Evolutionary conservation across 2,888 invertebrate genomes (phyloP).

Genomic region (Lochmaea capreae): DNA sequence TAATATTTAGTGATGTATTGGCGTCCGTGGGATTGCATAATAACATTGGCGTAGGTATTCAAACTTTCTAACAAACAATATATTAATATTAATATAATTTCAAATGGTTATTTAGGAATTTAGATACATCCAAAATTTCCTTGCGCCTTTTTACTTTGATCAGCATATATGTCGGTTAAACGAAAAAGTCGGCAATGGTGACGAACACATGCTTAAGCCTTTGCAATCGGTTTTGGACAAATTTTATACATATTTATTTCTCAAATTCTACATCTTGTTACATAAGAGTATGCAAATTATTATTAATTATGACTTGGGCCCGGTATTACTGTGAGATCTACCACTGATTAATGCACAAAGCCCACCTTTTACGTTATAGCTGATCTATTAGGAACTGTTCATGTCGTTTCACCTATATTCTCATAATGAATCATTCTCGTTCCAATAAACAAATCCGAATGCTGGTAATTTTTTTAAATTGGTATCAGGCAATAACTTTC

Average conservation of each 20-base stretch:
- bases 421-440: slow-evolving; percentile 30
- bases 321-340: neutral
- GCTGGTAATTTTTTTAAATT: slow-evolving; percentile 4
- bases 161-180: no score
- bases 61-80: neutral
- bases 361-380: slow-evolving; percentile 2
- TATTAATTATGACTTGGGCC: neutral
- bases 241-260: no score
- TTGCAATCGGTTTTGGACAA: no score
- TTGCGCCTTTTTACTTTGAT: no score
- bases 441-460: slow-evolving; percentile 30
- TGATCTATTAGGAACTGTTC: slow-evolving; percentile 17
- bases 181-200: no score
- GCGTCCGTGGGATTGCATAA: slow-evolving; percentile 28
- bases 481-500: slow-evolving; percentile 3
- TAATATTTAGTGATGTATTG: slow-evolving; percentile 33
- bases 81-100: slow-evolving; percentile 8
- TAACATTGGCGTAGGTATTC: slow-evolving; percentile 13
- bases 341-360: slow-evolving; percentile 9
- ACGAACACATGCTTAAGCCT: no score
- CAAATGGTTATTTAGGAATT: neutral
- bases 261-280: neutral
- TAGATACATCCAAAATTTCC: no score
- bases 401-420: slow-evolving; percentile 27
- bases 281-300: neutral